A percentile compares a stretch with the other conserved stretches of the same genome.
Evolutionary conservation across 2,797 vertebrate genomes (phyloP).

Genomic region (Sparidentex hasta): DNA sequence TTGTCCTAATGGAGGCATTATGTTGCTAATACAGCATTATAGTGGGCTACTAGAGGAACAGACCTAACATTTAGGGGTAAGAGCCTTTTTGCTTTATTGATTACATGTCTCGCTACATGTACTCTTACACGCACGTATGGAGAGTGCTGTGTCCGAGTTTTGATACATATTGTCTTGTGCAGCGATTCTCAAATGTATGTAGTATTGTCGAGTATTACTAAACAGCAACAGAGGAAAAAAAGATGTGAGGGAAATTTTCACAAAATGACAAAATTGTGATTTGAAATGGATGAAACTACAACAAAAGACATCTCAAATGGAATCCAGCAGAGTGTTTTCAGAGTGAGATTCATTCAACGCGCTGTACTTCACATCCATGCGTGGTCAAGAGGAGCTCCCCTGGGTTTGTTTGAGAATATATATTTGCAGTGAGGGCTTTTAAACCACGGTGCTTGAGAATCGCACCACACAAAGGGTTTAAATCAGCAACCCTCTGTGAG

Average conservation of each 20-base stretch:
- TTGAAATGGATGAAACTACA: background rate
- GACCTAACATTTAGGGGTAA: slow-evolving; percentile 55
- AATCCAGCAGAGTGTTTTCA: background rate
- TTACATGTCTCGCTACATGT: slow-evolving; percentile 44
- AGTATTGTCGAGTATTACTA: too few species aligned
- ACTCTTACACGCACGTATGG: slow-evolving; percentile 9
- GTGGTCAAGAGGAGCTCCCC: background rate
- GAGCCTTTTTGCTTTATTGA: slow-evolving; percentile 62
- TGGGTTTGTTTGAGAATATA: slow-evolving; percentile 10
- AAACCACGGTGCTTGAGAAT: background rate
- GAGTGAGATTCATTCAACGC: background rate
- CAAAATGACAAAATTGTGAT: background rate
- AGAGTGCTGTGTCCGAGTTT: background rate
- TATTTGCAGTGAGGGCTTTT: background rate
- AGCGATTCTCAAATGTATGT: background rate
- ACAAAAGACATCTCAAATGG: background rate
- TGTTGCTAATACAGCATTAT: slow-evolving; percentile 71
- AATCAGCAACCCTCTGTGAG: background rate
- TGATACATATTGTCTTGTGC: background rate
- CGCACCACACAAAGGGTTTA: background rate
- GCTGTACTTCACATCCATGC: background rate
- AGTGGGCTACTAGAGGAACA: slow-evolving; percentile 40
- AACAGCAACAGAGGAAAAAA: background rate
- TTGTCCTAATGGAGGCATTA: slow-evolving; percentile 80
- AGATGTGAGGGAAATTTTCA: background rate